A percentile compares a stretch with the other conserved stretches of the same genome.
phyloP scores from a whole-genome alignment of 2,888 invertebrate genomes.

The Tuta absoluta region DNA sequence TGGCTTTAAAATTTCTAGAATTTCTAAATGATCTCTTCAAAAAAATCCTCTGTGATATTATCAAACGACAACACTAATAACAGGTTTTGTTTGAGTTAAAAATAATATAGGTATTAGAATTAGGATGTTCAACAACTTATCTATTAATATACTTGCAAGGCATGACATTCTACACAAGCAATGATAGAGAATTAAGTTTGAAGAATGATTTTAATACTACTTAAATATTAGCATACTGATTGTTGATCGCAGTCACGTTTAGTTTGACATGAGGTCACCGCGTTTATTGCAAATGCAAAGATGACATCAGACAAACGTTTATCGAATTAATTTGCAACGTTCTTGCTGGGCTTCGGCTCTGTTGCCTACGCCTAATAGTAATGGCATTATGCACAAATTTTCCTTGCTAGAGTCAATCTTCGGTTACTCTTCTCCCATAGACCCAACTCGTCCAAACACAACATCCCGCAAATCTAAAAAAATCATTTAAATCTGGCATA shows the following conservation, averaged over 20 bases:
- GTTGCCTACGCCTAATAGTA: too few species aligned
- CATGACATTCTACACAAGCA: background rate
- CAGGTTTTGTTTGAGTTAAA: too few species aligned
- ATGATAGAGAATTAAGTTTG: background rate
- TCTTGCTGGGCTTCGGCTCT: background rate
- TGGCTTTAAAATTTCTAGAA: background rate
- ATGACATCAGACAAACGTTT: background rate
- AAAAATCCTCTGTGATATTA: too few species aligned
- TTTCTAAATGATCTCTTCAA: background rate
- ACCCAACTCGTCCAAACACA: background rate
- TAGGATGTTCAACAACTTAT: background rate
- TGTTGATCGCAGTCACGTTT: conserved; percentile 2
- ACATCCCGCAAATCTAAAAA: too few species aligned
- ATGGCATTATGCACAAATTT: too few species aligned
- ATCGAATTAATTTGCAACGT: background rate
- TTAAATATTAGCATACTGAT: background rate
- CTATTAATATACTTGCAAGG: too few species aligned
- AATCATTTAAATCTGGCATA: too few species aligned
- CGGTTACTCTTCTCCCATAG: background rate
- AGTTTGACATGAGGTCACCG: conserved; percentile 8
- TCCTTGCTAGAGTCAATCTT: too few species aligned
- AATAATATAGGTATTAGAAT: too few species aligned
- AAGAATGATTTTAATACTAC: background rate
- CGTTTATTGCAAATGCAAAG: conserved; percentile 3
- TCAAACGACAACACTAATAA: too few species aligned